Evolutionary conservation across 2,113 vertebrate genomes (phyloP), one percentile per base, ranked within the genome.

Genomic region (Pipra filicauda): DNA sequence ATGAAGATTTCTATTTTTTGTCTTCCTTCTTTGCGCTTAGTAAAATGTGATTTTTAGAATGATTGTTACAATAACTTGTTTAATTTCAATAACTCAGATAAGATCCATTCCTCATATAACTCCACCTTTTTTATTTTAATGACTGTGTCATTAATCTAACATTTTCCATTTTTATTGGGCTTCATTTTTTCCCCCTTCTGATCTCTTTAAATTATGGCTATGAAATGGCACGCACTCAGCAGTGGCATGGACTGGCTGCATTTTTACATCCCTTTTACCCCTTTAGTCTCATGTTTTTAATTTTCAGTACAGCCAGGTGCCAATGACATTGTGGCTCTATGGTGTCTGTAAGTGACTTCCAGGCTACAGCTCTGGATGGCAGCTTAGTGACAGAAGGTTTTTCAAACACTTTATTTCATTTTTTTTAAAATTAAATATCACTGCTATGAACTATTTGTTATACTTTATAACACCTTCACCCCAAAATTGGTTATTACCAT

Each of bases 81-180:
- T 92, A 96, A 91, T 94, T 83, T 91, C 76, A 88, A 43, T 93
- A 97, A 96, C 72, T 96, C 91, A 88, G 41, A 74, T 92, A 90
- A 95, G 77, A 93, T 39, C 85, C 57, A 83, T 97, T 97, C 70
- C 89, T 97, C 77, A 65, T 71, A 48, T 92, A 93, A 95, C 92
- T 94, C 93, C 89, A 65, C 89, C 86, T 95, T 96, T 94, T 96
- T 96, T 76, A 80, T 95, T 97, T 93, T 97, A 95, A 97, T 95
- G 81, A 81, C 92, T 93, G 21, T 91, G 77, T 92, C 90, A 84
- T 97, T 97, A 91, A 93, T 94, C 94, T 95, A 75, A 79, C 97
- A 41, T 93, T 96, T 93, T 91, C 96, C 85, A 83, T 89, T 97
- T 97, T 97, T 96, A 97, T 97, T 97, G 46, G 91, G 70, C 79